Conservation (phyloP, 1,140 invertebrate species). For the Hyles euphorbiae region DNA sequence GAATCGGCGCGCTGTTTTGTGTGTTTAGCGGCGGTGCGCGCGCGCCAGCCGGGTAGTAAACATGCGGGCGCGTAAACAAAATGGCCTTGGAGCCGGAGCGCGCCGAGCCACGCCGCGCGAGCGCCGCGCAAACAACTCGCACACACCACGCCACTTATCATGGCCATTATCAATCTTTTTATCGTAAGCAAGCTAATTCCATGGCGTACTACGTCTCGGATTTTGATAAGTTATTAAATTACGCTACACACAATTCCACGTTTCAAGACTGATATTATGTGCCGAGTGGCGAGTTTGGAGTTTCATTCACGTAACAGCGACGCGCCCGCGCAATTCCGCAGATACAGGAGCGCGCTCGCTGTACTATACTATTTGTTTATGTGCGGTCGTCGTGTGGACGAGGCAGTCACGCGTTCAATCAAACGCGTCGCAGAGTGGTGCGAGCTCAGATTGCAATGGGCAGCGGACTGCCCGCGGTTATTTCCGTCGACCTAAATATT, state of each 20-base stretch:
- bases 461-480: constrained; percentile 44
- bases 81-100: constrained; percentile 58
- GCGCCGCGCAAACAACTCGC: constrained; percentile 38
- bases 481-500: constrained; percentile 72
- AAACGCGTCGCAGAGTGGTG: background rate
- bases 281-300: too few relatives aligned
- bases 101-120: constrained; percentile 15
- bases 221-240: constrained; percentile 15
- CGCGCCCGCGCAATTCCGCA: too few relatives aligned
- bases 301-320: too few relatives aligned
- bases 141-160: constrained; percentile 29
- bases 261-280: too few relatives aligned
- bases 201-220: constrained; percentile 10
- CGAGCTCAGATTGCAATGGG: constrained; percentile 35
- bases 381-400: too few relatives aligned
- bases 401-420: too few relatives aligned
- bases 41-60: constrained; percentile 44
- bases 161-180: constrained; percentile 46
- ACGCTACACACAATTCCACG: constrained; percentile 16
- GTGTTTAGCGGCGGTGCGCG: constrained; percentile 17
- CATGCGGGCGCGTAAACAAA: constrained; percentile 64
- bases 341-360: too few relatives aligned
- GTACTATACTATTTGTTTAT: too few relatives aligned
- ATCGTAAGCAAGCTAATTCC: constrained; percentile 34
- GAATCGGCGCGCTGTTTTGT: constrained; percentile 14